Evolutionary conservation across 2,888 invertebrate genomes (phyloP).

Genomic region (Melitaea athalia): DNA sequence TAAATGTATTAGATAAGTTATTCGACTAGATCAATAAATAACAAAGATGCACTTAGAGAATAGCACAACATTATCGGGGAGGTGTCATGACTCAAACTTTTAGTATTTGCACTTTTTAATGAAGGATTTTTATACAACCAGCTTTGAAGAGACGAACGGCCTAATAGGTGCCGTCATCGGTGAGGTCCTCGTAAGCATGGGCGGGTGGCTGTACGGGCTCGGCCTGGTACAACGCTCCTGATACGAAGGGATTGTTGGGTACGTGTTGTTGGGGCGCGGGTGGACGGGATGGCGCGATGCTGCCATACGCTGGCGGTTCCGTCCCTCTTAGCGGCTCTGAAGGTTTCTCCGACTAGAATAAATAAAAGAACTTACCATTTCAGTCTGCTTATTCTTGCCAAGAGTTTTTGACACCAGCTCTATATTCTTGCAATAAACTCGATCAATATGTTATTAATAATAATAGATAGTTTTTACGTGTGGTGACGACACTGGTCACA

Average conservation of each 20-base stretch:
- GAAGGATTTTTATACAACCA: background rate
- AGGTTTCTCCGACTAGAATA: conserved; percentile 63
- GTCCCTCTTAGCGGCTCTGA: conserved; percentile 66
- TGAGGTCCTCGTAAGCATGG: conserved; percentile 76
- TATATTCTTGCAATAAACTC: no score
- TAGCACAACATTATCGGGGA: conserved; percentile 7
- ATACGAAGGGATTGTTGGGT: conserved; percentile 82
- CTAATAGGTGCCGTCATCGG: conserved; percentile 69
- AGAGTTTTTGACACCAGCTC: no score
- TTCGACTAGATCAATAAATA: background rate
- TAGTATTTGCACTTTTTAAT: conserved; percentile 5
- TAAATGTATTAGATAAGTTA: no score
- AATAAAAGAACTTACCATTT: conserved; percentile 19
- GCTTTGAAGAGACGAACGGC: conserved; percentile 3
- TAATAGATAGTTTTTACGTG: no score
- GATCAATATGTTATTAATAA: no score
- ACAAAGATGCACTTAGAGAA: conserved; percentile 3
- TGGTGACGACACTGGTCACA: no score
- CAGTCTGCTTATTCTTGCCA: background rate
- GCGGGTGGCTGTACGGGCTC: conserved; percentile 86
- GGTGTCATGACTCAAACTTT: background rate
- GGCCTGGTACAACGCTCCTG: conserved; percentile 83
- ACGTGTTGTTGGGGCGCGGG: conserved; percentile 82
- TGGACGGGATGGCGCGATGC: conserved; percentile 67
- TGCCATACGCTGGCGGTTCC: conserved; percentile 68